Base-by-base conservation (phyloP, 2,797 vertebrate species). In the Setipinna tenuifilis region DNA sequence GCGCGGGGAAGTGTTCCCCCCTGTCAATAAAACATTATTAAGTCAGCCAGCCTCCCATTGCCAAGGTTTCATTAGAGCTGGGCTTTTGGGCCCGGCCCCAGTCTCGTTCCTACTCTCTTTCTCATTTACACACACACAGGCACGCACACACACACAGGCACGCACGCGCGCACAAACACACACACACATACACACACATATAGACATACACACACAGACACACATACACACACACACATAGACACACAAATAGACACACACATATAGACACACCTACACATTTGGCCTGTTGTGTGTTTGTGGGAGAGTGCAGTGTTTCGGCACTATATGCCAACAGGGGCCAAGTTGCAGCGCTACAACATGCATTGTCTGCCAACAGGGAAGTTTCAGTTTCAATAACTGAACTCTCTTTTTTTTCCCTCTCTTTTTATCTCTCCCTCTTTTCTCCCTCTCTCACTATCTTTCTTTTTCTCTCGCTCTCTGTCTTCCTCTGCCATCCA, bases 1-100 rank as follows among this genome's bases (percentile, higher is more conserved):
- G 31, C 17, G 71, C 16, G 6, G 71, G 71, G 31, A 78, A 78
- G 35, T 41, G 35, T 14, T 78, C 71, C 71, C 35, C 71, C 17
- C 17, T 78, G 71, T 78, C 71, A 78, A 78, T 78, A 78, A 78
- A 78, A 78, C 71, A 78, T 78, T 78, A 78, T 78, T 78, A 78
- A 41, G 71, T 25, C 35, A 78, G 71, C 71, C 35, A 78, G 71
- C 31, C 71, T 78, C 71, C 31, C 71, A 78, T 3, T 44, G 71
- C 17, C 71, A 44, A 17, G 10, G 68, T 17, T 75, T 75, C 68
- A 75, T 78, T 78, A 41, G 35, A 78, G 65, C 28, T 12, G 16
- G 11, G 28, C 25, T 28, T 23, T 35, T 17, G 28, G 65, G 28
- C 28, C 25, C 3, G 16, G 14, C 12, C 71, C 71, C 71, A 6